These are phyloP conservation scores for Threskiornis aethiopicus DNA, from an alignment of 2,797 vertebrate species.

Conservation along the genomic window DNA sequence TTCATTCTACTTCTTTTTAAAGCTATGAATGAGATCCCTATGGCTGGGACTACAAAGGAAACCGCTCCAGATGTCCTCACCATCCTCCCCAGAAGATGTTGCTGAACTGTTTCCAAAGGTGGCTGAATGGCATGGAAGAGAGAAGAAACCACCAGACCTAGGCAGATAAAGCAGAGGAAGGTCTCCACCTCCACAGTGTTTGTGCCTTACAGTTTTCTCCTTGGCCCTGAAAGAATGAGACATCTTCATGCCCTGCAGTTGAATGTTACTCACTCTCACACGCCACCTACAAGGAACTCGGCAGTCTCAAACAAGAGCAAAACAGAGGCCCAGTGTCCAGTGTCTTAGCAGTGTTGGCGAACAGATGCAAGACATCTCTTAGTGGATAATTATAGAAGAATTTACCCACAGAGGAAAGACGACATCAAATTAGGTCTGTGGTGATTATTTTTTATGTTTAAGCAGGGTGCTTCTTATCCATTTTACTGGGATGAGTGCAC, in stretches of 20 bases:
- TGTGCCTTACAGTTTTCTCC: background rate
- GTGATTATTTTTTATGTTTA: background rate
- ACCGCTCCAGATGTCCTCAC: background rate
- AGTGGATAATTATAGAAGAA: background rate
- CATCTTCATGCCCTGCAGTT: background rate
- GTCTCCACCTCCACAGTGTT: background rate
- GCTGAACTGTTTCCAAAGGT: background rate
- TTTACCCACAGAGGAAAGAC: background rate
- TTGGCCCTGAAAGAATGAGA: background rate
- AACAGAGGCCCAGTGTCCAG: background rate
- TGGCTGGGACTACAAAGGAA: background rate
- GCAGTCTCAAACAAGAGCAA: background rate
- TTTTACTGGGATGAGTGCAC: background rate
- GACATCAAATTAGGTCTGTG: background rate
- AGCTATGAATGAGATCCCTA: background rate
- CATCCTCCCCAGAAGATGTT: background rate
- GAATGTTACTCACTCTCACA: background rate
- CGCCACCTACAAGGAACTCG: background rate
- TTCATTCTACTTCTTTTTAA: slow-evolving; percentile 1
- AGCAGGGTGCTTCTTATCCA: background rate
- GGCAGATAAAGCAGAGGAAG: background rate
- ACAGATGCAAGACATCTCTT: background rate
- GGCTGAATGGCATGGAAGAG: background rate
- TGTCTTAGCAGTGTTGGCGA: background rate
- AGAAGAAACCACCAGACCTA: background rate